These are phyloP conservation scores for Stratiolaelaps scimitus DNA, from an alignment of 1,140 invertebrate genomes.

Conservation along the genomic window DNA sequence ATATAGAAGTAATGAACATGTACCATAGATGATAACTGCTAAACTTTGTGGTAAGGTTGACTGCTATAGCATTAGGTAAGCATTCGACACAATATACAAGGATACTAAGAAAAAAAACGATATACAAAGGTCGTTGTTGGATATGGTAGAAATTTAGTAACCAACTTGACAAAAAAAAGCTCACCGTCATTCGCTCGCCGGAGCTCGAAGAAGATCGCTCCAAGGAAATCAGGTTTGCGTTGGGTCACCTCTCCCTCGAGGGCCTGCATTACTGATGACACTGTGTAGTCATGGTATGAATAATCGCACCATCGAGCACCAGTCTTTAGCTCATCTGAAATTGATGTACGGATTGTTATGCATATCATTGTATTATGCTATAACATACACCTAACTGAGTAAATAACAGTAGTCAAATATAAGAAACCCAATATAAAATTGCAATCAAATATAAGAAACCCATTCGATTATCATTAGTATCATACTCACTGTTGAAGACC, in stretches of 20 bases:
- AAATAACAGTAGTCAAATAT: too few relatives aligned
- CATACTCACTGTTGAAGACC: constrained; percentile 7
- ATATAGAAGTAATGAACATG: too few relatives aligned
- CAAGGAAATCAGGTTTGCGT: constrained; percentile 1
- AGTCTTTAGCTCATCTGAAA: background rate
- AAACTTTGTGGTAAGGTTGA: too few relatives aligned
- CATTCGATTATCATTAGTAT: too few relatives aligned
- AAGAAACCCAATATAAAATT: too few relatives aligned
- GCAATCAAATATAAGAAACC: too few relatives aligned
- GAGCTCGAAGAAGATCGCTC: constrained; percentile 11
- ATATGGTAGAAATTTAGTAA: background rate
- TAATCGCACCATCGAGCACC: constrained; percentile 12
- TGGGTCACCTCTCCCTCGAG: background rate
- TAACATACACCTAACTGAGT: too few relatives aligned
- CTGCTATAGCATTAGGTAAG: background rate
- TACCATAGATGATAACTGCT: background rate
- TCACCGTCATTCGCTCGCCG: background rate
- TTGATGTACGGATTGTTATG: too few relatives aligned
- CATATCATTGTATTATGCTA: too few relatives aligned
- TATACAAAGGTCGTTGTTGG: background rate
- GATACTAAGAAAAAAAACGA: background rate
- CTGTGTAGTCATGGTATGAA: constrained; percentile 9
- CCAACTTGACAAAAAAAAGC: background rate
- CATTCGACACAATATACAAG: background rate
- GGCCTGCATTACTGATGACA: background rate